Percentiles rank a stretch among this genome's conserved stretches.
Conservation (phyloP, 1,140 invertebrate genomes). For the Harlomillsia oculata region DNA sequence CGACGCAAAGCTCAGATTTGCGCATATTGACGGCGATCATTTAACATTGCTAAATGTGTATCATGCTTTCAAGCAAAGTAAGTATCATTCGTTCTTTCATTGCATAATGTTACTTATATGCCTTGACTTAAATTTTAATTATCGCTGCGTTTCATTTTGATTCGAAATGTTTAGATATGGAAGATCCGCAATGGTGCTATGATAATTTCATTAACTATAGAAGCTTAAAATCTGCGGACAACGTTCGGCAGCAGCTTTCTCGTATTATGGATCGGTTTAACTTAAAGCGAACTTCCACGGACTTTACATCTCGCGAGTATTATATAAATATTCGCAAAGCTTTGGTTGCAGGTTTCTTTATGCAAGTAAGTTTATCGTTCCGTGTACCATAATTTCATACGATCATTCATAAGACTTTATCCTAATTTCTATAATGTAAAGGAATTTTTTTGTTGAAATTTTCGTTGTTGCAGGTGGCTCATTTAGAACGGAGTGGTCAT, state of each 20-base stretch:
- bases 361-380: constrained; percentile 66
- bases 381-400: too few relatives aligned
- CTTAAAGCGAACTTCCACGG: constrained; percentile 87
- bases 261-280: constrained; percentile 88
- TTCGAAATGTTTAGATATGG: constrained; percentile 47
- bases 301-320: constrained; percentile 97
- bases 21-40: constrained; percentile 99
- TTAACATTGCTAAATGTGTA: constrained; percentile 88
- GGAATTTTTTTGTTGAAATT: background rate
- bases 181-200: constrained; percentile 97
- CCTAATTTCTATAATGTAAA: too few relatives aligned
- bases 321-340: constrained; percentile 98
- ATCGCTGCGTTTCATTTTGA: constrained; percentile 1
- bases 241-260: constrained; percentile 70
- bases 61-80: constrained; percentile 99
- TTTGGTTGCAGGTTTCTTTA: constrained; percentile 95
- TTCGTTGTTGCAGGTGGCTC: constrained; percentile 60
- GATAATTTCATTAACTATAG: constrained; percentile 99
- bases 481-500: constrained; percentile 88
- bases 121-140: background rate
- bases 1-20: constrained; percentile 98
- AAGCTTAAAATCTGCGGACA: constrained; percentile 87
- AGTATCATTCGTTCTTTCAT: constrained; percentile 45
- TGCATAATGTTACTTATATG: background rate
- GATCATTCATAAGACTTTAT: too few relatives aligned